Base-by-base conservation (phyloP, 1,140 invertebrate genomes). In the Brachionus sp. region DNA sequence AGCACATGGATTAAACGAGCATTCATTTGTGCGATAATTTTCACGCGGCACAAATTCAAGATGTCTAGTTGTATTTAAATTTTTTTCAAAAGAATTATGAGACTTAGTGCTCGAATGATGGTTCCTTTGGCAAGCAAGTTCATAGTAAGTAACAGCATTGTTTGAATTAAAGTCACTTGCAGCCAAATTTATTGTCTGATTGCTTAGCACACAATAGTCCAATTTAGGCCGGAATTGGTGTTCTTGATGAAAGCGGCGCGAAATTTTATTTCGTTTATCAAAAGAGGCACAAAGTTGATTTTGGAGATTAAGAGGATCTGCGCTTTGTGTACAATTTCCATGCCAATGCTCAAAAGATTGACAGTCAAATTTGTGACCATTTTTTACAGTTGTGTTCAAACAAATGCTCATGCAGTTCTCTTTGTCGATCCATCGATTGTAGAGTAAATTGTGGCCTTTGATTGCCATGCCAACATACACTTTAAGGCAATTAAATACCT, bases 281-380 rank as follows among this genome's bases (percentile, higher is more conserved):
- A 57, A 42, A 9, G 29, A 62, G 9, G 37, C 35, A 66, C 77
- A 57, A 3, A 62, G 1, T 13, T 77, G 29, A 16, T 33, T 37
- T 0, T 0, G 23, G 23, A 39, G 16, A 39, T n/a, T 73, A 1
- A 23, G 1, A 39, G 33, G 16, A 16, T 75, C 9, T 25, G 23
- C 2, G 25, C 5, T 46, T 25, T 19, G 70, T 10, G 16, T 1
- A 62, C 77, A 80, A 19, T 80, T 44, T 19, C 35, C n/a, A 16
- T 62, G 25, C 77, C 77, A 80, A 16, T 80, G 77, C 23, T 80
- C 77, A 66, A 80, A 80, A 16, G 77, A 80, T 25, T 37, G 62
- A 66, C 77, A 80, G 39, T 80, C 77, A 66, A 80, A 80, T 42
- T 62, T 35, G 25, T 62, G 37, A 5, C 77, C 77, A 44, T 80